Conservation (phyloP, 2,888 invertebrate species). For the Eupithecia dodoneata region DNA sequence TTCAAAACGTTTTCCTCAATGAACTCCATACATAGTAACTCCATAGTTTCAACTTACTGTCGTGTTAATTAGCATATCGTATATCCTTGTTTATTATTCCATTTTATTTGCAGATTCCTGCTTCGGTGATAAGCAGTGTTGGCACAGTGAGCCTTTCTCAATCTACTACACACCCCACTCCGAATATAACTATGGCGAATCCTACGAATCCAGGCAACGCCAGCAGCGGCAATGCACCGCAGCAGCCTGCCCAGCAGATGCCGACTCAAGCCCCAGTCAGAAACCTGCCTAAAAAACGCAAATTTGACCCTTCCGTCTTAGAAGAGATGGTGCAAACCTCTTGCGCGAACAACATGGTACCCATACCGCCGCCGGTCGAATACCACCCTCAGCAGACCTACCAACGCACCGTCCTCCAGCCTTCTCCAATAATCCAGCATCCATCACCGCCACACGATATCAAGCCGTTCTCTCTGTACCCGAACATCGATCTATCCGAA, state of each 20-base stretch:
- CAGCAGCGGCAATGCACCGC: conserved; percentile 63
- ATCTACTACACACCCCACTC: conserved; percentile 68
- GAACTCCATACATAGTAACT: conserved; percentile 7
- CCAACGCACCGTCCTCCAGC: conserved; percentile 66
- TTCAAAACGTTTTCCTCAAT: conserved; percentile 38
- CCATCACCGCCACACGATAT: conserved; percentile 84
- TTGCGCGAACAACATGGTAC: conserved; percentile 71
- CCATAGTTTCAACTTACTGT: not conserved
- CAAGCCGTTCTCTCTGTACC: conserved; percentile 79
- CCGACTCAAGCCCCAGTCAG: conserved; percentile 85
- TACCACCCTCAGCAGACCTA: conserved; percentile 60
- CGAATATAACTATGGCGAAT: conserved; percentile 78
- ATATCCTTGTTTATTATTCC: conserved; percentile 19
- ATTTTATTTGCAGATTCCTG: conserved; percentile 77
- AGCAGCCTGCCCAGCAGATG: conserved; percentile 65
- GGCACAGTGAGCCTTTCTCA: conserved; percentile 83
- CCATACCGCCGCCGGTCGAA: conserved; percentile 59
- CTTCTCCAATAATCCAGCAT: conserved; percentile 72
- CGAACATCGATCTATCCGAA: conserved; percentile 93
- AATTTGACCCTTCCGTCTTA: conserved; percentile 91
- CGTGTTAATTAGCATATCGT: conserved; percentile 3
- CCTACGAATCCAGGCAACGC: conserved; percentile 75
- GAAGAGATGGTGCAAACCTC: conserved; percentile 86
- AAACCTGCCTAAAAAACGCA: conserved; percentile 97
- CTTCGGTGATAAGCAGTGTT: conserved; percentile 84